Evolutionary conservation across 2,113 vertebrate species (phyloP).

Genomic region (Macrotus californicus): DNA sequence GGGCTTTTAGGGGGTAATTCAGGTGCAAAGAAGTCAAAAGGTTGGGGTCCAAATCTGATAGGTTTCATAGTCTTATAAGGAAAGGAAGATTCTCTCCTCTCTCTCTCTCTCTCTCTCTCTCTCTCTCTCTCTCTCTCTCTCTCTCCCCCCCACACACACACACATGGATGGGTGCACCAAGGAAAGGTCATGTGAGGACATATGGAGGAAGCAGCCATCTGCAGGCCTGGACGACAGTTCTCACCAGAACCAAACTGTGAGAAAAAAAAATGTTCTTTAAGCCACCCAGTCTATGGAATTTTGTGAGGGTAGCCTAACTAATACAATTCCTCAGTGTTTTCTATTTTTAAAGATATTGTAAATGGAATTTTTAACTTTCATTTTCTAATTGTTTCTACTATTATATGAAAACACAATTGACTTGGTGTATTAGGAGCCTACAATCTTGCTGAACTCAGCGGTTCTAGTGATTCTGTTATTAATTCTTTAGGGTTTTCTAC

Average conservation of each 20-base stretch:
- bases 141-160: too few species aligned
- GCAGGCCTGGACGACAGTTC: not conserved
- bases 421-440: not conserved
- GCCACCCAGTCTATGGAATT: not conserved
- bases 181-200: not conserved
- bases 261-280: not conserved
- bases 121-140: too few species aligned
- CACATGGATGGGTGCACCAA: too few species aligned
- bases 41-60: not conserved
- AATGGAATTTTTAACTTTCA: not conserved
- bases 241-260: not conserved
- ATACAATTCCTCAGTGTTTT: not conserved
- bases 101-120: not conserved
- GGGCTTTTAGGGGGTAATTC: not conserved
- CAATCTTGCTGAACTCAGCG: not conserved
- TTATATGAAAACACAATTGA: not conserved
- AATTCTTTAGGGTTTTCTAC: not conserved
- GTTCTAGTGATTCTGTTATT: not conserved
- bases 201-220: not conserved
- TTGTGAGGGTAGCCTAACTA: not conserved
- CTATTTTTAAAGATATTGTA: not conserved
- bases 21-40: not conserved
- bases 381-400: not conserved
- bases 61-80: not conserved
- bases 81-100: not conserved